Evolutionary conservation across 2,888 invertebrate species (phyloP), one percentile per base, ranked within the genome.

Genomic region (Dermolepida albohirtum): DNA sequence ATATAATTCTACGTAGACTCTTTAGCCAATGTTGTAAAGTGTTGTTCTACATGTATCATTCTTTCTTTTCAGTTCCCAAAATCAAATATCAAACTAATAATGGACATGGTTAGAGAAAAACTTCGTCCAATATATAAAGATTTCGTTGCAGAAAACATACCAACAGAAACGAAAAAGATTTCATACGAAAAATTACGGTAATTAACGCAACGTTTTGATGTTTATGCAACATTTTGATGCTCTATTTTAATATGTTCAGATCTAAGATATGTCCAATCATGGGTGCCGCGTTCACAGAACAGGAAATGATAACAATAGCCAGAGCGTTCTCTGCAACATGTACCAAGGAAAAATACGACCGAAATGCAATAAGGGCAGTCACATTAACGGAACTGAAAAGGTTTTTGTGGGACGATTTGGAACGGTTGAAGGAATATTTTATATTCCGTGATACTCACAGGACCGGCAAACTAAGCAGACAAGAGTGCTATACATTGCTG

Each of bases 251-350:
- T 10, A 27, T 52, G 17, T 40, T 14, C 76, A 90, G 91, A 74
- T 85, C 89, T 76, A 89, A 90, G 2, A 76, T 94, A 47, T 86
- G 88, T 74, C 87, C 88, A 74, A 84, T 92, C 59, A 86, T 92
- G 84, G 89, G 88, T 10, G 87, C 89, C 29, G 85, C 87, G 72
- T 90, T 94, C 81, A 90, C 89, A 0, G 92, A 94, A 76, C 94
- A 95, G 71, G 94, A 95, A 83, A 91, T 93, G 79, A 84, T 94
- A 2, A 92, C 93, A 0, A 83, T 94, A 8, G 89, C 91, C 11
- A 87, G 95, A 72, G 85, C 88, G 73, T 94, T 92, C 81, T 89
- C 90, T 0, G 89, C 89, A 0, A 88, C 88, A 72, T 85, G 86
- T 72, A 81, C 83, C 39, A 85, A 85, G 66, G 71, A 83, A 16